Base-by-base conservation (phyloP, 2,888 invertebrate genomes). In the Agrochola lota region DNA sequence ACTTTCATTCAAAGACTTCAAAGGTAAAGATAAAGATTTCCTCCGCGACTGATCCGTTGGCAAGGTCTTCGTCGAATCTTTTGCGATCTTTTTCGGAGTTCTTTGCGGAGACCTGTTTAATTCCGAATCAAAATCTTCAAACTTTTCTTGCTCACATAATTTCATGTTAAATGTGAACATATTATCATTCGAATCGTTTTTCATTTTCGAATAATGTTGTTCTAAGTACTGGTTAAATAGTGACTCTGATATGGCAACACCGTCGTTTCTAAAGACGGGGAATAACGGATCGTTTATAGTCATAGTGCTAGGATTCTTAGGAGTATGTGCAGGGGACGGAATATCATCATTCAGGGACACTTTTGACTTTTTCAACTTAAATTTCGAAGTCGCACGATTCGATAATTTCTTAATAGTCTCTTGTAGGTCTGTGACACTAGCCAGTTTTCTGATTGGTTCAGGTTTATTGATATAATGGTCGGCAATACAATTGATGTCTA, bases 211-310 rank as follows among this genome's bases (percentile, higher is more conserved):
- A 85, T 97, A 97, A 87, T 98, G 98, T 84, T 97, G 97, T 62
- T 97, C 97, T 72, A 98, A 94, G 88, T 98, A 97, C 87, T 98
- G 97, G 87, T 98, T 97, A 92, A 98, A 98, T 0, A 98, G 95
- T 11, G 97, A 97, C 84, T 97, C 97, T 0, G 98, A 98, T 77
- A 94, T 98, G 9, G 98, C 97, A 69, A 98, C 97, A 0, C 98
- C 98, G 85, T 98, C 98, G 79, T 97, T 97, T 90, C 98, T 97
- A 88, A 98, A 98, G 40, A 98, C 97, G 0, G 98, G 98, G 95
- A 98, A 98, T 80, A 97, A 97, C 2, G 98, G 98, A 93, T 98
- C 98, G 66, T 98, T 97, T 74, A 98, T 98, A 0, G 98, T 98
- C 91, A 97, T 97, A 49, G 97, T 97, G 76, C 97, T 97, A 59